phyloP scores from a whole-genome alignment of 2,113 vertebrate species.

The Thinocorus orbignyianus region DNA sequence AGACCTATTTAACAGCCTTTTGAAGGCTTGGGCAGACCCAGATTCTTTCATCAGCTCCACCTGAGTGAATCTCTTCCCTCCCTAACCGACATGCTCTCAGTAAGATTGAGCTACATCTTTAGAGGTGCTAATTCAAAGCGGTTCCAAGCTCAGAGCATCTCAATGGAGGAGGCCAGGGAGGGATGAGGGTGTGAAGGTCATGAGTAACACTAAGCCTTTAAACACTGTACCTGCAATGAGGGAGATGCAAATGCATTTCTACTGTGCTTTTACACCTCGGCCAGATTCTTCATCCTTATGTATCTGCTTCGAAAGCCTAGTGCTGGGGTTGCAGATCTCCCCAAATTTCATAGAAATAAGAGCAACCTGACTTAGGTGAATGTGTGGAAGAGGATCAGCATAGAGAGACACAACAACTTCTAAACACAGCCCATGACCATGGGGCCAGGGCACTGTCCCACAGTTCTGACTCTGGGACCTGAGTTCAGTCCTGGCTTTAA shows the following conservation, averaged over 20 bases:
- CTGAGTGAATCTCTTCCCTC: not conserved
- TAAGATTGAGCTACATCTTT: not conserved
- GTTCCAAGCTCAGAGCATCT: not conserved
- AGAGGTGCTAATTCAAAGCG: not conserved
- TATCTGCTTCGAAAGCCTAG: not conserved
- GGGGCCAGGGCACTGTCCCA: accelerated
- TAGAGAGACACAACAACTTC: not conserved
- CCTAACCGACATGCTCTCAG: not conserved
- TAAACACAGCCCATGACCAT: not conserved
- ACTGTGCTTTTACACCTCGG: not conserved
- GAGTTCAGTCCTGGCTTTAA: not conserved
- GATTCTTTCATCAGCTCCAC: not conserved
- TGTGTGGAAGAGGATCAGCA: not conserved
- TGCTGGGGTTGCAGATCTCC: not conserved
- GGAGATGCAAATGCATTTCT: not conserved
- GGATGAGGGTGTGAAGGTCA: not conserved
- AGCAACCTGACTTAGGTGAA: not conserved
- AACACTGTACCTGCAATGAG: not conserved
- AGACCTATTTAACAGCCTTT: not conserved
- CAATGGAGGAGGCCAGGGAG: not conserved
- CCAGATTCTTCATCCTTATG: not conserved
- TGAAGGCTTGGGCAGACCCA: not conserved
- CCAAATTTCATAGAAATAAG: not conserved
- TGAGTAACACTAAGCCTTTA: not conserved
- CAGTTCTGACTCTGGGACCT: not conserved